Percentiles rank a stretch among this genome's conserved stretches.
phyloP scores from a whole-genome alignment of 2,113 vertebrate species.

The Colaptes auratus region DNA sequence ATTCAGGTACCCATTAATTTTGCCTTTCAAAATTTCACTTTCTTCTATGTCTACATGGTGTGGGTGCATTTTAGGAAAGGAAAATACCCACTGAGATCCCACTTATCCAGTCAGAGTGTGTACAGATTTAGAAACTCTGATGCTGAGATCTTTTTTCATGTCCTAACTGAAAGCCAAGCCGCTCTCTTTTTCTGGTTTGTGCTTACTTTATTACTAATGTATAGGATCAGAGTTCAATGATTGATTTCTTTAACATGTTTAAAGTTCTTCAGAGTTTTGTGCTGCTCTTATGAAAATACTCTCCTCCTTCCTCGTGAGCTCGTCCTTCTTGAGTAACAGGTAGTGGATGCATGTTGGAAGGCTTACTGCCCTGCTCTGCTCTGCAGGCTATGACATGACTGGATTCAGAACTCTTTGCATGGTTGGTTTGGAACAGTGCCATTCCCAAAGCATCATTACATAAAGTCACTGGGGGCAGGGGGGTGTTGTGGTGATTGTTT shows the following conservation, averaged over 20 bases:
- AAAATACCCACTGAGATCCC: not conserved
- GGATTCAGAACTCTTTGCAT: slow-evolving; percentile 5
- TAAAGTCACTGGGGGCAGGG: not conserved
- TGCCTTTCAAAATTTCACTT: not conserved
- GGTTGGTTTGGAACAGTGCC: slow-evolving; percentile 20
- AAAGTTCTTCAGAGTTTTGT: slow-evolving; percentile 43
- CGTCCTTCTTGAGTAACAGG: slow-evolving; percentile 54
- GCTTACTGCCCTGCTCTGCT: not conserved
- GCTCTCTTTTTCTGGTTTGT: not conserved
- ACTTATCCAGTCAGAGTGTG: not conserved
- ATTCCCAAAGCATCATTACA: not conserved
- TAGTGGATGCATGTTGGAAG: slow-evolving; percentile 43
- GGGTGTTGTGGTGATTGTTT: not conserved
- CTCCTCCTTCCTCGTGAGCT: slow-evolving; percentile 35
- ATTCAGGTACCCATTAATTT: not conserved
- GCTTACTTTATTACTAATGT: not conserved
- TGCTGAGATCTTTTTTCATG: not conserved
- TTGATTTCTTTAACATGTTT: slow-evolving; percentile 4
- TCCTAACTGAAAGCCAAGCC: not conserved
- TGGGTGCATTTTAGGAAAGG: not conserved
- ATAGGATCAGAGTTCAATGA: not conserved
- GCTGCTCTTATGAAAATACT: slow-evolving; percentile 31
- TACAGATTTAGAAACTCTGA: not conserved
- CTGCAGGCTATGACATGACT: slow-evolving; percentile 47
- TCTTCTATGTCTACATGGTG: not conserved